phyloP scores from a whole-genome alignment of 1,140 invertebrate species.

The Drosophila pseudoobscura region DNA sequence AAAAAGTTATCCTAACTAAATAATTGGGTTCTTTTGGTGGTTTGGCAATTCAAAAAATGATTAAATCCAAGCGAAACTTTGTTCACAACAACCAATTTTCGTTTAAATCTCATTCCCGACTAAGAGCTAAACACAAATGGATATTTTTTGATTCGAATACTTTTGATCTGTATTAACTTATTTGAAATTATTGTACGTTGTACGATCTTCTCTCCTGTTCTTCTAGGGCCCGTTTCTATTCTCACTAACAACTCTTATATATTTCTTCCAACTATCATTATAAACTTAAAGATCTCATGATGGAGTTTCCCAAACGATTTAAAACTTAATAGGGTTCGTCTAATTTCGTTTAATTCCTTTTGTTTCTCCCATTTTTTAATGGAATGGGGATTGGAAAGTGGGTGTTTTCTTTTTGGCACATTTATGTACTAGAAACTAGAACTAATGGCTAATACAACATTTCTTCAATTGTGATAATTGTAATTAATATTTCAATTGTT shows the following conservation, averaged over 20 bases:
- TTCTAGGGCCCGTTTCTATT: constrained; percentile 18
- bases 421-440: constrained; percentile 52
- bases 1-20: constrained; percentile 64
- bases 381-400: constrained; percentile 11
- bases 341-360: constrained; percentile 28
- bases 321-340: constrained; percentile 68
- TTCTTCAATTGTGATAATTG: constrained; percentile 29
- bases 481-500: constrained; percentile 19
- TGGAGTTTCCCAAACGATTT: constrained; percentile 30
- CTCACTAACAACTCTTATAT: constrained; percentile 59
- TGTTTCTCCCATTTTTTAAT: constrained; percentile 20
- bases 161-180: constrained; percentile 66
- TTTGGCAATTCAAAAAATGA: constrained; percentile 17
- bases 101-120: constrained; percentile 25
- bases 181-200: constrained; percentile 70
- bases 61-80: constrained; percentile 15
- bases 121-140: constrained; percentile 49
- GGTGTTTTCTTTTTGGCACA: constrained; percentile 59
- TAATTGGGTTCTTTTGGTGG: constrained; percentile 2
- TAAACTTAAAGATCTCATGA: constrained; percentile 27
- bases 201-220: constrained; percentile 16
- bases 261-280: constrained; percentile 20
- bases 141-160: constrained; percentile 69
- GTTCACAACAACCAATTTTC: constrained; percentile 54
- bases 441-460: constrained; percentile 69